Evolutionary conservation across 1,140 invertebrate genomes (phyloP).

Genomic region (Bacillus rossius): DNA sequence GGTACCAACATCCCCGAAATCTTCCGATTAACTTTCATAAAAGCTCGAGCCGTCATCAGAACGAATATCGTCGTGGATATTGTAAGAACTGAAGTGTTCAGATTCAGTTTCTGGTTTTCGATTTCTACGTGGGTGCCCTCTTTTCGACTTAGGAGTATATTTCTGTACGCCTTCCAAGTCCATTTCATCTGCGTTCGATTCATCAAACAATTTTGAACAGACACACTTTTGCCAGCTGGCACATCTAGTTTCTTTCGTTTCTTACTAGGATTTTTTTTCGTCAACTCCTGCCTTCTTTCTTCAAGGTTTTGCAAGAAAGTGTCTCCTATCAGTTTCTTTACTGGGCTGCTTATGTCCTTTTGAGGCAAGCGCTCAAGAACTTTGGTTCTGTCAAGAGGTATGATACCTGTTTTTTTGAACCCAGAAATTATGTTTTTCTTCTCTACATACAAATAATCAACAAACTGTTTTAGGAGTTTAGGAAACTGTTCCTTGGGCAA

Average conservation of each 20-base stretch:
- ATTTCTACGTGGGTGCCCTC: too few relatives aligned
- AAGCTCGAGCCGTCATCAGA: too few relatives aligned
- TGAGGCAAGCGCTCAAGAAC: conserved; percentile 9
- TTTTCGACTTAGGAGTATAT: too few relatives aligned
- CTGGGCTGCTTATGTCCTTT: conserved; percentile 4
- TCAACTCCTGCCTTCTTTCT: background rate
- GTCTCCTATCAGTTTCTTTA: background rate
- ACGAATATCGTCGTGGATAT: too few relatives aligned
- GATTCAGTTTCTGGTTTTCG: too few relatives aligned
- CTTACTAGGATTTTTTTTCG: background rate
- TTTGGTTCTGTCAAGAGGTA: conserved; percentile 2
- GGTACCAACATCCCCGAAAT: too few relatives aligned
- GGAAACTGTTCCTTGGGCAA: conserved; percentile 13
- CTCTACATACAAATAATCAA: background rate
- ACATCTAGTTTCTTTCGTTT: background rate
- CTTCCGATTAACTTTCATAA: too few relatives aligned
- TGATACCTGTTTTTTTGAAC: conserved; percentile 7
- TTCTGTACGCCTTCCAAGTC: too few relatives aligned
- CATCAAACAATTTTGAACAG: too few relatives aligned
- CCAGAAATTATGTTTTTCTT: conserved; percentile 7
- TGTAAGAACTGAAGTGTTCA: too few relatives aligned
- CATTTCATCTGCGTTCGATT: too few relatives aligned
- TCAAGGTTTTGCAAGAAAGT: background rate
- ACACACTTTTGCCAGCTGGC: too few relatives aligned
- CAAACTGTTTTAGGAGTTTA: conserved; percentile 9